Evolutionary conservation across 2,888 invertebrate genomes (phyloP).

Genomic region (Sphaerolaimus hirsutus): DNA sequence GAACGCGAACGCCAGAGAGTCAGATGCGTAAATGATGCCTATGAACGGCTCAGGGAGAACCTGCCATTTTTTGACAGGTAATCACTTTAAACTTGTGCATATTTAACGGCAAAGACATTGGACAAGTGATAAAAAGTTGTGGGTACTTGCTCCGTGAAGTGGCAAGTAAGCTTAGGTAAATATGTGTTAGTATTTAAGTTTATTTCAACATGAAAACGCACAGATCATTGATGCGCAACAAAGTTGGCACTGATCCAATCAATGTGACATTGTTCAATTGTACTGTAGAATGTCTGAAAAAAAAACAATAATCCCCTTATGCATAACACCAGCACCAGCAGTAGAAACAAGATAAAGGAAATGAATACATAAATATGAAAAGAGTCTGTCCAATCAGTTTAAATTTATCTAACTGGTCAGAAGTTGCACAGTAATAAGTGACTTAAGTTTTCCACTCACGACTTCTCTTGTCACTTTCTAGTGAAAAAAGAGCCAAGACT

Average conservation of each 20-base stretch:
- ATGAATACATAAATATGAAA: too few species aligned
- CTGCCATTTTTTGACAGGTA: slow-evolving; percentile 26
- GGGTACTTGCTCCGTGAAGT: not conserved
- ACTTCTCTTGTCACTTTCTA: too few species aligned
- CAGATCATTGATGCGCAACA: not conserved
- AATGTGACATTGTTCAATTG: too few species aligned
- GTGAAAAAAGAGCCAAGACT: too few species aligned
- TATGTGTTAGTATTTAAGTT: too few species aligned
- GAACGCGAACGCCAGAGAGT: slow-evolving; percentile 27
- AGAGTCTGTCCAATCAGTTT: not conserved
- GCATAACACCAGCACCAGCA: too few species aligned
- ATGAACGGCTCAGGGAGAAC: slow-evolving; percentile 22
- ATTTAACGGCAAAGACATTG: not conserved
- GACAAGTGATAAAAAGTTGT: not conserved
- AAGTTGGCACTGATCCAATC: not conserved
- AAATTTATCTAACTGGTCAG: not conserved
- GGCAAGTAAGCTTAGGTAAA: too few species aligned
- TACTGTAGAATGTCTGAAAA: too few species aligned
- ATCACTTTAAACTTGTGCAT: not conserved
- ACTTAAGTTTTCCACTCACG: too few species aligned
- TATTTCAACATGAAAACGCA: not conserved
- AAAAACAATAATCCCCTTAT: too few species aligned
- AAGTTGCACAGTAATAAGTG: too few species aligned
- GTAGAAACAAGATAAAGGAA: too few species aligned
- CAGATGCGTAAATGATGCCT: slow-evolving; percentile 27